These are phyloP conservation scores for Ciconia maguari DNA, from an alignment of 2,113 vertebrate genomes.

Conservation along the genomic window DNA sequence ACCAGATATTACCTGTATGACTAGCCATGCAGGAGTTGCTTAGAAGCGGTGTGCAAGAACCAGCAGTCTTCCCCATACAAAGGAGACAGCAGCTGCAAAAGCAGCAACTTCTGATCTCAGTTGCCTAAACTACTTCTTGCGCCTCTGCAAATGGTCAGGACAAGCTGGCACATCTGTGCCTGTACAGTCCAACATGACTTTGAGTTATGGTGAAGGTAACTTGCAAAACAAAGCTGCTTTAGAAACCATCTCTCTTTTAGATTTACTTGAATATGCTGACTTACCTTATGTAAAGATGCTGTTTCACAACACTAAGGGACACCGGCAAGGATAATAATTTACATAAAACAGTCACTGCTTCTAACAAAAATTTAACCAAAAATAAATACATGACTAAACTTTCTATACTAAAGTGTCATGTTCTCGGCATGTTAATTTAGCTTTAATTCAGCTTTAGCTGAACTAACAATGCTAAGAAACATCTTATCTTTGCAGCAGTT, in stretches of 20 bases:
- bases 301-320: background rate
- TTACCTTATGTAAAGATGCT: background rate
- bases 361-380: background rate
- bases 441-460: background rate
- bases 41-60: background rate
- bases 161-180: background rate
- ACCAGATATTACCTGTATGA: background rate
- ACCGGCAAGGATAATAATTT: background rate
- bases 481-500: background rate
- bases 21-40: background rate
- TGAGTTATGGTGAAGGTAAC: background rate
- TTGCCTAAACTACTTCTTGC: background rate
- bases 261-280: background rate
- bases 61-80: background rate
- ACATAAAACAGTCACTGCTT: background rate
- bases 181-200: background rate
- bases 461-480: background rate
- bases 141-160: background rate
- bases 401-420: background rate
- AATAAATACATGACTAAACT: background rate
- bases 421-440: background rate
- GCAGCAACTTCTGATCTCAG: background rate
- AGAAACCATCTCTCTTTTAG: background rate
- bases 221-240: background rate
- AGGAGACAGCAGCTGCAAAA: background rate